Evolutionary conservation across 2,113 vertebrate genomes (phyloP), one percentile per base, ranked within the genome.

Genomic region (Dolichallabes microphthalmus): DNA sequence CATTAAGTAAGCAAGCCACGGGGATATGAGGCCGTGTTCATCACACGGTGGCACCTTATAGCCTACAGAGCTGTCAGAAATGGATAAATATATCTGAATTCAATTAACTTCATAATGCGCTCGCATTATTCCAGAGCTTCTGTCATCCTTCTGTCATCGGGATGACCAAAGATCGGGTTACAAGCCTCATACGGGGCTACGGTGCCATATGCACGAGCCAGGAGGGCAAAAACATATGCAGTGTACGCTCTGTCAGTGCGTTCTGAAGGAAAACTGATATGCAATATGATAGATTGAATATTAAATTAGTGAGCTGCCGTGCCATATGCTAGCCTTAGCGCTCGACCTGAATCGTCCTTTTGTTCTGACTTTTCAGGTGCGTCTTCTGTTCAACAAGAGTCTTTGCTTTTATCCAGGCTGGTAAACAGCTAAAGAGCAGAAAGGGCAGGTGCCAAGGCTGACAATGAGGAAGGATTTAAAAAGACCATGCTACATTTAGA

Each of bases 371-470:
- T 88, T 87, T 88, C 83, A 86, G 73, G 83, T 86, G 86, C 73
- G 73, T 87, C 63, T 61, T 78, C 87, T 85, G 86, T 90, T 89
- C 81, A 89, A 87, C 90, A 93, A 88, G 91, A 91, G 88, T 90
- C 89, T 87, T 88, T 88, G 45, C 88, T 86, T 82, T 88, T 87
- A 82, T 91, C 90, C 88, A 91, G 86, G 89, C 85, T 84, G 75
- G 58, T 87, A 45, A 45, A 45, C 45, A 45, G 45, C 45, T 92
- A 88, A 91, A 89, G 88, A 89, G 83, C 74, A 74, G 87, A 88
- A 78, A 85, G 89, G 88, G 82, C 91, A 93, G 92, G 90, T 94
- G 91, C 90, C 90, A 88, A 91, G 91, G 76, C 75, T 57, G 76
- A 52, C 68, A 64, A 84, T 53, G 45, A 75, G 82, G 63, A 79